Percentiles rank a stretch among this genome's conserved stretches.
These are phyloP conservation scores for Donacobius atricapilla DNA, from an alignment of 2,113 vertebrate species.

Conservation along the genomic window DNA sequence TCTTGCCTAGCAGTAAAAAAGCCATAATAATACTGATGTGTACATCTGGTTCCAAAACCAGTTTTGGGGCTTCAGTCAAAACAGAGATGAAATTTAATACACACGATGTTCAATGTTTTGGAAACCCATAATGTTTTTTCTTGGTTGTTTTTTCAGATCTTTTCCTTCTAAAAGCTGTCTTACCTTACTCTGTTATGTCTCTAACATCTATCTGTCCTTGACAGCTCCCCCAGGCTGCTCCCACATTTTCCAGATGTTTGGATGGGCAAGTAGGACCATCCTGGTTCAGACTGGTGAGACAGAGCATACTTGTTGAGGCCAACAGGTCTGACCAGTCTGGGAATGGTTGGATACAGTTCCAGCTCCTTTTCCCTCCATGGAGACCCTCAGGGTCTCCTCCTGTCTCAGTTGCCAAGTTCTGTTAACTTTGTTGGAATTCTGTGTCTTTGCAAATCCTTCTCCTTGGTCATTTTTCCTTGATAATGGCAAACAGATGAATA, in stretches of 20 bases:
- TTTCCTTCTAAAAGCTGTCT: neutral
- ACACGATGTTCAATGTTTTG: neutral
- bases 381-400: neutral
- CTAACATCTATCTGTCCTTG: neutral
- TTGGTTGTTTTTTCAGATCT: neutral
- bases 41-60: conserved; percentile 40
- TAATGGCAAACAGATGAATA: neutral
- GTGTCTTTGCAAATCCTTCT: neutral
- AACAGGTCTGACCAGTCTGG: neutral
- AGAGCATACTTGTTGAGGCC: neutral
- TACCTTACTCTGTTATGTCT: neutral
- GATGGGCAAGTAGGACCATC: neutral
- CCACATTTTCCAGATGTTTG: neutral
- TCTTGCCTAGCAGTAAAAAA: conserved; percentile 46
- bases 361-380: neutral
- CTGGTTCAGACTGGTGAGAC: neutral
- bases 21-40: conserved; percentile 8
- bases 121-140: neutral
- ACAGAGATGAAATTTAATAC: conserved; percentile 41
- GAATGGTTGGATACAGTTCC: neutral
- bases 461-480: neutral
- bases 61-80: conserved; percentile 35
- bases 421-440: neutral
- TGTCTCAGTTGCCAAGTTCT: neutral
- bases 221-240: neutral